Evolutionary conservation across 2,113 vertebrate species (phyloP), one percentile per base, ranked within the genome.

Genomic region (Budorcas taxicolor): DNA sequence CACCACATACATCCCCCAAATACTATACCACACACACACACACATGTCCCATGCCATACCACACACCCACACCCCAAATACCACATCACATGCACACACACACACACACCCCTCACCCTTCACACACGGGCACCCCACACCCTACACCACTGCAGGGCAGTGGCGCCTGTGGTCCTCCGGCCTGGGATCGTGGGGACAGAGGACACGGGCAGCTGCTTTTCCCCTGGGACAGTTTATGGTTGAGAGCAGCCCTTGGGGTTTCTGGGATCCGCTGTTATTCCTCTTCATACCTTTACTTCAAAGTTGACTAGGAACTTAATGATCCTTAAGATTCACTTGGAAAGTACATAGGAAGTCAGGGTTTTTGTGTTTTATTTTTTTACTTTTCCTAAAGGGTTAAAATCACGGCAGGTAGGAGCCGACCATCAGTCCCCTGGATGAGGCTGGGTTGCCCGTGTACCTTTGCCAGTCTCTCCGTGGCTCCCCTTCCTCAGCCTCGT

Each of bases 301-400:
- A 55, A 90, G 92, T 25, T 60, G 43, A 36, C 83, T 67, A 64
- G 90, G 33, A 55, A 50, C 21, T 10, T 27, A 50, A 94, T 80
- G 43, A 27, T 55, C 31, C 82, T 53, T 33, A 31, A 40, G 84
- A 80, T 23, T 96, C 52, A 88, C 27, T 94, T 87, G 67, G 64
- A 94, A 95, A 76, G 25, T 15, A 88, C 40, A 82, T 31, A 50
- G 90, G 53, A 93, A 93, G 67, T 84, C 12, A 81, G 31, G 23
- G 6, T 10, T 23, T 3, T 40, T 12, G 2, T 58, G 11, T 45
- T 33, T 64, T 58, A n/a, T n/a, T 36, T 3, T 12, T 40, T 76
- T 76, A 53, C 12, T 29, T 43, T 89, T 89, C 55, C 85, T 71
- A 74, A 43, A 82, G 67, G 7, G 45, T 64, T 95, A 86, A 95